Percentiles rank a stretch among this genome's conserved stretches.
phyloP scores from a whole-genome alignment of 1,140 invertebrate genomes.

The Philotrypesis tridentata region DNA sequence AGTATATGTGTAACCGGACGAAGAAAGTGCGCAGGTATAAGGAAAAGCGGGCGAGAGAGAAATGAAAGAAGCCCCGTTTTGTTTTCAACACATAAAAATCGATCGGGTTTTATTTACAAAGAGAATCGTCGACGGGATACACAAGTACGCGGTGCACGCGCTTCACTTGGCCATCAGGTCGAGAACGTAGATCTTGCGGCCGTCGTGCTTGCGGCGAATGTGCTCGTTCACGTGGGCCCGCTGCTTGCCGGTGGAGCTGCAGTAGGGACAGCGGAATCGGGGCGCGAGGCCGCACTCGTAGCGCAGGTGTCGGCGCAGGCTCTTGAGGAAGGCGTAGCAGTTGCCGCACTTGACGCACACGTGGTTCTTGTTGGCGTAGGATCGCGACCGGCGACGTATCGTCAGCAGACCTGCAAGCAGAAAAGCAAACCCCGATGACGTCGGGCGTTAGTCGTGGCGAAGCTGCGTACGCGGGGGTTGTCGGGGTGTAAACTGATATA shows the following conservation, averaged over 20 bases:
- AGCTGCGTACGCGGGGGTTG: too few relatives aligned
- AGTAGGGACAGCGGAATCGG: constrained; percentile 73
- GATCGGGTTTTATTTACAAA: constrained; percentile 14
- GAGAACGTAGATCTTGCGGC: background rate
- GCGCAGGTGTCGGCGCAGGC: constrained; percentile 52
- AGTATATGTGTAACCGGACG: too few relatives aligned
- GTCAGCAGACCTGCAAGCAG: background rate
- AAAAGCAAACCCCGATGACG: background rate
- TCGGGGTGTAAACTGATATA: too few relatives aligned
- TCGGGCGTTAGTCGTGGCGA: background rate
- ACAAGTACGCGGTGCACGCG: too few relatives aligned
- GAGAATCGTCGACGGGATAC: background rate
- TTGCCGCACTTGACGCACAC: constrained; percentile 28
- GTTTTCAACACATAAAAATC: background rate
- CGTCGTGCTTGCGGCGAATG: constrained; percentile 49
- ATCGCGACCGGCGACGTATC: background rate
- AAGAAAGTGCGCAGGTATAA: background rate
- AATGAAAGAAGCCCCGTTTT: too few relatives aligned
- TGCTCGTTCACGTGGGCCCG: constrained; percentile 54
- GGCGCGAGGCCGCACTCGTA: constrained; percentile 74
- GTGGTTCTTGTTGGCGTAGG: background rate
- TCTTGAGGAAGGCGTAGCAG: constrained; percentile 12
- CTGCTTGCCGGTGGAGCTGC: constrained; percentile 65
- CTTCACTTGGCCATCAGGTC: background rate
- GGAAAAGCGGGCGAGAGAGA: background rate